Percentiles rank a stretch among this genome's conserved stretches.
phyloP scores from a whole-genome alignment of 2,888 invertebrate species.

The Calameuta pallipes region DNA sequence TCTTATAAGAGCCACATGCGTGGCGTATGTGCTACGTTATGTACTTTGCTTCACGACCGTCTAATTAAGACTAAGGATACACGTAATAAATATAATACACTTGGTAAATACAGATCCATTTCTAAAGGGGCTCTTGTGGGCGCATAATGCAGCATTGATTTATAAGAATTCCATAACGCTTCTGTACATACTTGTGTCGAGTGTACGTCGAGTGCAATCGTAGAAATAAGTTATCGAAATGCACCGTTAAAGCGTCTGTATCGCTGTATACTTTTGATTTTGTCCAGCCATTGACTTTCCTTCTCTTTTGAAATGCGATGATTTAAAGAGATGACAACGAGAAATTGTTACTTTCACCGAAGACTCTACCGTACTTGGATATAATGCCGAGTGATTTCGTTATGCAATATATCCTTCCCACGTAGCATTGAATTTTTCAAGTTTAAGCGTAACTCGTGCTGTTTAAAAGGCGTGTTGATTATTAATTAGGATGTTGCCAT shows the following conservation, averaged over 20 bases:
- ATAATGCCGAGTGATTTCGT: not conserved
- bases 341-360: not conserved
- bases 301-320: not conserved
- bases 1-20: not conserved
- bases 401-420: constrained; percentile 20
- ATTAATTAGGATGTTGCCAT: not conserved
- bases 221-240: not conserved
- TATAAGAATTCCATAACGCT: not conserved
- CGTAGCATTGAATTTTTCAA: constrained; percentile 48
- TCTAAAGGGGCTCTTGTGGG: not conserved
- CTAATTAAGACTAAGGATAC: not conserved
- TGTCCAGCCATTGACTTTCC: not conserved
- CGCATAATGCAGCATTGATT: not conserved
- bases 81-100: not conserved
- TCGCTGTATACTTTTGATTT: not conserved
- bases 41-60: not conserved
- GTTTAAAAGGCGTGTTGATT: not conserved
- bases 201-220: not conserved
- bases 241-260: not conserved
- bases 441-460: constrained; percentile 38
- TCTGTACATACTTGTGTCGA: not conserved
- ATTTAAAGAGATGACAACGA: not conserved
- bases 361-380: not conserved
- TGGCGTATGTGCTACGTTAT: not conserved
- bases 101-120: not conserved